Percentiles rank a stretch among this genome's conserved stretches.
Evolutionary conservation across 2,113 vertebrate genomes (phyloP).

Genomic region (Oncorhynchus clarkii): DNA sequence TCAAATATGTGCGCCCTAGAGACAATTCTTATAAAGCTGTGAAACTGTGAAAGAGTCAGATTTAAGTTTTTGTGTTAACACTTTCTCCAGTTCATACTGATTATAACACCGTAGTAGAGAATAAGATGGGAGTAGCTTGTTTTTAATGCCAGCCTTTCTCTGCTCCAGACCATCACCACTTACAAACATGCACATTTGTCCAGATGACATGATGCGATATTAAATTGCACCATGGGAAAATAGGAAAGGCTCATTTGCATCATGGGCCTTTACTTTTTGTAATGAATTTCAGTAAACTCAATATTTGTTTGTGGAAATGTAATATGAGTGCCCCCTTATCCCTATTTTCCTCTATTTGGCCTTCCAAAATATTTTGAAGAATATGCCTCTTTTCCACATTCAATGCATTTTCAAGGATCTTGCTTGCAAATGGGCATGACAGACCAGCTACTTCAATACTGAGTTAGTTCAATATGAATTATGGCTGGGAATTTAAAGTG

Average conservation of each 20-base stretch:
- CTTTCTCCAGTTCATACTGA: too few species aligned
- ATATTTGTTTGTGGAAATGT: constrained; percentile 72
- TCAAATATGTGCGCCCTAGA: too few species aligned
- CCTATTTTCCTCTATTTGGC: constrained; percentile 46
- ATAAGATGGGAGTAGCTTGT: too few species aligned
- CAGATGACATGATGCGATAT: too few species aligned
- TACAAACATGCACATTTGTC: too few species aligned
- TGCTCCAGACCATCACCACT: too few species aligned
- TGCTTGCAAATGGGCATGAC: background rate
- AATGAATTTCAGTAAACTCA: constrained; percentile 49
- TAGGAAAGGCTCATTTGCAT: background rate
- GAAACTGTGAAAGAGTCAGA: too few species aligned
- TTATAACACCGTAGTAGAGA: too few species aligned
- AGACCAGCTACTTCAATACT: background rate
- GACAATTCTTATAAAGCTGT: too few species aligned
- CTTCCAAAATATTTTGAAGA: constrained; percentile 36
- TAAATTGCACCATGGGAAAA: too few species aligned
- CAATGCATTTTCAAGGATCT: constrained; percentile 10
- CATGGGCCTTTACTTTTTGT: background rate
- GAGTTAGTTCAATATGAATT: background rate
- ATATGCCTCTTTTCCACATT: constrained; percentile 27
- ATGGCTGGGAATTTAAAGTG: background rate
- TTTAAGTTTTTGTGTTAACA: too few species aligned
- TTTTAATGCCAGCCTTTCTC: too few species aligned
- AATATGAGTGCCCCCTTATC: background rate